Conservation (phyloP, 2,797 vertebrate species). For the Sciurus carolinensis region DNA sequence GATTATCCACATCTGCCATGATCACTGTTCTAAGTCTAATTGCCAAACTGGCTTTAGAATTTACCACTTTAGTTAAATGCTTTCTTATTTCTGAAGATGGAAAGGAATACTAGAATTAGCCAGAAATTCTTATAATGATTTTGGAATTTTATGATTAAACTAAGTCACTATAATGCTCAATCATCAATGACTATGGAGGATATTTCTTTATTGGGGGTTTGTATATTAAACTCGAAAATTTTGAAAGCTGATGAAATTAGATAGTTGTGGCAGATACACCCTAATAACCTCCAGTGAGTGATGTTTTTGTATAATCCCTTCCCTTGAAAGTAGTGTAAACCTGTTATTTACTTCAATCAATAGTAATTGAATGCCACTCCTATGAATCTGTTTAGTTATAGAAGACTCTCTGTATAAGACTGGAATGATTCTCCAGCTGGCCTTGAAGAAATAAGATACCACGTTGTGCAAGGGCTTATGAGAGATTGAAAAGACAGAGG, state of each 20-base stretch:
- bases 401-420: not conserved
- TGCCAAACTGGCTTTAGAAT: slow-evolving; percentile 54
- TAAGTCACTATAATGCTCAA: not conserved
- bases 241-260: not conserved
- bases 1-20: not conserved
- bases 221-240: slow-evolving; percentile 26
- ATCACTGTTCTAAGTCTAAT: not conserved
- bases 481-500: not conserved
- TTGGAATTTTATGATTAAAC: slow-evolving; percentile 34
- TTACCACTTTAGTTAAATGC: slow-evolving; percentile 46
- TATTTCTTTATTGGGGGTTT: not conserved
- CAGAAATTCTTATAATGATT: not conserved
- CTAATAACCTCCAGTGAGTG: not conserved
- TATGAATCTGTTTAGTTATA: not conserved
- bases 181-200: not conserved
- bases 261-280: not conserved
- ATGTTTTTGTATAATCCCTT: not conserved
- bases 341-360: not conserved
- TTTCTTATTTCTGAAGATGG: slow-evolving; percentile 55
- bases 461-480: not conserved
- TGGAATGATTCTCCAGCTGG: not conserved
- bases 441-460: not conserved
- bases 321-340: not conserved
- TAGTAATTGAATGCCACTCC: not conserved
- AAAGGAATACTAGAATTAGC: slow-evolving; percentile 10